phyloP scores from a whole-genome alignment of 2,888 invertebrate genomes.

The Tipula helvola region DNA sequence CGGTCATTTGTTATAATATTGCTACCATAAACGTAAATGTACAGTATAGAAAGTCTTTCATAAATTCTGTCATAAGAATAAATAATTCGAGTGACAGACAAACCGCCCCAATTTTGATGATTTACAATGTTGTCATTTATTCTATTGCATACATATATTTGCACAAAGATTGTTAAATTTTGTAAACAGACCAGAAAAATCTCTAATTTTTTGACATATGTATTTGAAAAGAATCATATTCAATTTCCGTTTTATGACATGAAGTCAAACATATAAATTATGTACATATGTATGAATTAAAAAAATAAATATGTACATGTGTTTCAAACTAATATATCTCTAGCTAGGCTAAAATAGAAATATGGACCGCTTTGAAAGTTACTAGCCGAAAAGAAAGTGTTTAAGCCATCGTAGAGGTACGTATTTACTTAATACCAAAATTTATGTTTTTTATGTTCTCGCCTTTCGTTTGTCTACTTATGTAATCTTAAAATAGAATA shows the following conservation, averaged over 20 bases:
- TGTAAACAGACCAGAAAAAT: background rate
- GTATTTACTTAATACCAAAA: background rate
- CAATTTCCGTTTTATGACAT: background rate
- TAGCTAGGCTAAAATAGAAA: background rate
- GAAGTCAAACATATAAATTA: too few relatives aligned
- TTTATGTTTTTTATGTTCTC: background rate
- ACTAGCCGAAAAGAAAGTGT: background rate
- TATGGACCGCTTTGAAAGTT: background rate
- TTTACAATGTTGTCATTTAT: background rate
- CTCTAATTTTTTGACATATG: background rate
- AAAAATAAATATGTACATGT: background rate
- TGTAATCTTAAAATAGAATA: background rate
- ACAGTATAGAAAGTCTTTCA: background rate
- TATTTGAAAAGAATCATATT: background rate
- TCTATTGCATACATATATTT: background rate
- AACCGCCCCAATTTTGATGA: background rate
- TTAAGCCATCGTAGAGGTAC: background rate
- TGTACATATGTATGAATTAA: background rate
- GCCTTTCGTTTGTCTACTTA: background rate
- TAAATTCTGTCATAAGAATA: background rate
- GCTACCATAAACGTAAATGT: background rate
- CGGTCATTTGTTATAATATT: background rate
- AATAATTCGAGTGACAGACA: background rate
- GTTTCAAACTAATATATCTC: background rate
- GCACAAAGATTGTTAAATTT: background rate